Conservation (phyloP, 2,888 invertebrate genomes). For the Arenicola marina region DNA sequence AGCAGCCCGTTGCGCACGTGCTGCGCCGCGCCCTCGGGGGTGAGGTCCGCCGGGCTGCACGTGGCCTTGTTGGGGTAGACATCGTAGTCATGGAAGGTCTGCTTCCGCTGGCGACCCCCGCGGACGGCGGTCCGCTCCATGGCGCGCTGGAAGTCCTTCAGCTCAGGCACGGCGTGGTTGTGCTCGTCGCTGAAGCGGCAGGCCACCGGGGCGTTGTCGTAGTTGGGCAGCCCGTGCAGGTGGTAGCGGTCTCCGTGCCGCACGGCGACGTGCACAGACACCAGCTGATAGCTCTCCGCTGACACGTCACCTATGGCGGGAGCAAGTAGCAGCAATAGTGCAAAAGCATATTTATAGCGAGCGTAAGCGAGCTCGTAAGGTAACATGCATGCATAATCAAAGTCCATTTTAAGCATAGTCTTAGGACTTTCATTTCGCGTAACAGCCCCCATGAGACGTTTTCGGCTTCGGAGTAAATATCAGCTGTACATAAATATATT, state of each 20-base stretch:
- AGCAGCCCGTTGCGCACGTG: conserved; percentile 78
- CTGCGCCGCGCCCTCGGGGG: conserved; percentile 79
- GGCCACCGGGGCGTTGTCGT: conserved; percentile 70
- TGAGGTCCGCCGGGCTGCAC: conserved; percentile 85
- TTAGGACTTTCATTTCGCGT: too few relatives aligned
- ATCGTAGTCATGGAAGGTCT: conserved; percentile 42
- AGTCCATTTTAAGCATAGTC: too few relatives aligned
- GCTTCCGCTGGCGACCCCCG: conserved; percentile 56
- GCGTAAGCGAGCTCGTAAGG: too few relatives aligned
- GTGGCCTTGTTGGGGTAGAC: conserved; percentile 42
- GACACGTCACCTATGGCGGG: not conserved
- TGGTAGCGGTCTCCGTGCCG: conserved; percentile 91
- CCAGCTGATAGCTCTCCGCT: conserved; percentile 31
- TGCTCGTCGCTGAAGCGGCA: conserved; percentile 67
- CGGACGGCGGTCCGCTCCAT: conserved; percentile 55
- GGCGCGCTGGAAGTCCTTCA: conserved; percentile 14
- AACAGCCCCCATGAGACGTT: too few relatives aligned
- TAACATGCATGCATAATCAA: too few relatives aligned
- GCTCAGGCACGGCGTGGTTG: conserved; percentile 13
- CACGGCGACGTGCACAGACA: conserved; percentile 65
- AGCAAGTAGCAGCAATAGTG: too few relatives aligned
- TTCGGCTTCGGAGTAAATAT: too few relatives aligned
- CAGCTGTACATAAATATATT: too few relatives aligned
- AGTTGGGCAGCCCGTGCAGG: conserved; percentile 79
- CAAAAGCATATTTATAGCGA: too few relatives aligned